Percentiles rank a stretch among this genome's conserved stretches.
Conservation (phyloP, 2,797 vertebrate species). For the Pogoniulus pusillus region DNA sequence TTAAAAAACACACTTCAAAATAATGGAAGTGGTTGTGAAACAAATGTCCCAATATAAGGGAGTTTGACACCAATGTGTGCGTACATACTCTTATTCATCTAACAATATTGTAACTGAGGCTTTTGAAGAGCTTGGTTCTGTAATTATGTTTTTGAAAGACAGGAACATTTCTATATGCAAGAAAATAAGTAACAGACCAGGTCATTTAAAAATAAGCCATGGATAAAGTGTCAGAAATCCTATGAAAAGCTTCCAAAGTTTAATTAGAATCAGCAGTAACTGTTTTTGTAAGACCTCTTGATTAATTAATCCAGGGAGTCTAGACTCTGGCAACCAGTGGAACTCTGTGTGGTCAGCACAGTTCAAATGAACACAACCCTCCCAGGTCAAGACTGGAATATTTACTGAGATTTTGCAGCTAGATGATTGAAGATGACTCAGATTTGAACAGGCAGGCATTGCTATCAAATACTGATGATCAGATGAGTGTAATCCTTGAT, state of each 20-base stretch:
- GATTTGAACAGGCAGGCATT: neutral
- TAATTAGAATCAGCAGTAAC: constrained; percentile 19
- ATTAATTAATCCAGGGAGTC: neutral
- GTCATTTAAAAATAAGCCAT: constrained; percentile 7
- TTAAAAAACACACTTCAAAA: neutral
- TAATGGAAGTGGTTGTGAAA: neutral
- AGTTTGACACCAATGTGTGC: neutral
- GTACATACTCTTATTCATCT: neutral
- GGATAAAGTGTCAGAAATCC: constrained; percentile 18
- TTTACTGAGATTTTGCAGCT: neutral
- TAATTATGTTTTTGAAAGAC: neutral
- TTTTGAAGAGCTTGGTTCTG: neutral
- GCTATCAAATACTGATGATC: neutral
- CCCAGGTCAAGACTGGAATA: neutral
- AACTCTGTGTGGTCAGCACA: neutral
- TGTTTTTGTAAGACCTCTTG: neutral
- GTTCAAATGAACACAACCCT: neutral
- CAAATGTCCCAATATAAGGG: neutral
- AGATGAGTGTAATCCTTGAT: neutral
- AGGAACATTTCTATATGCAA: neutral
- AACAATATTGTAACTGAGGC: neutral
- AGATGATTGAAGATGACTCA: neutral
- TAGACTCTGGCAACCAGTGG: neutral
- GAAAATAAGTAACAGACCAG: constrained; percentile 3
- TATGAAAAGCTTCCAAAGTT: constrained; percentile 20